Evolutionary conservation across 2,797 vertebrate genomes (phyloP).

Genomic region (Xiphophorus birchmanni): DNA sequence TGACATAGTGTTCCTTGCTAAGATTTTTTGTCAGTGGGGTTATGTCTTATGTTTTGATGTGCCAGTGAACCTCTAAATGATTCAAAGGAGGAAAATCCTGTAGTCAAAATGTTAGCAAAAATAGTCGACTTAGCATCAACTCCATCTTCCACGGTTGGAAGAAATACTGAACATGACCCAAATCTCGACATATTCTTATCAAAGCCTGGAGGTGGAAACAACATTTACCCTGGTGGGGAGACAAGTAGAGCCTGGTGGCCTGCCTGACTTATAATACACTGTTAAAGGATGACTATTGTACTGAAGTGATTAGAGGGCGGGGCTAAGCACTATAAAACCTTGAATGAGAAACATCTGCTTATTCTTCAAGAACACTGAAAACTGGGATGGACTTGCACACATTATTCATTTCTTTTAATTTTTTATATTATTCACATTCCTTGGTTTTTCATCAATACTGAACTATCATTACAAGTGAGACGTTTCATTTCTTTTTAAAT

Average conservation of each 20-base stretch:
- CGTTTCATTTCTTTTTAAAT: not conserved
- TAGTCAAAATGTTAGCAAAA: not conserved
- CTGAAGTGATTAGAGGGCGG: not conserved
- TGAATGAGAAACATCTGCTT: not conserved
- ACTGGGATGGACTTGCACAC: not conserved
- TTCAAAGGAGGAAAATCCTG: not conserved
- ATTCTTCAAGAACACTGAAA: not conserved
- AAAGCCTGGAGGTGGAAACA: not conserved
- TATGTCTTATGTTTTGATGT: not conserved
- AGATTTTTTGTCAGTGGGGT: not conserved
- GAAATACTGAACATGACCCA: not conserved
- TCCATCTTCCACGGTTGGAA: not conserved
- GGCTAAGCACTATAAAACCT: not conserved
- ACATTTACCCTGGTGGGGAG: too few relatives aligned
- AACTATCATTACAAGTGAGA: not conserved
- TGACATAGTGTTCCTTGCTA: not conserved
- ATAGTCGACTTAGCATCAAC: not conserved
- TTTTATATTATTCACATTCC: not conserved
- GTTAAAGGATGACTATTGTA: not conserved
- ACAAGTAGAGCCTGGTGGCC: too few relatives aligned
- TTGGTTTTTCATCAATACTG: not conserved
- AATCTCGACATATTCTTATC: not conserved
- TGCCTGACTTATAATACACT: too few relatives aligned
- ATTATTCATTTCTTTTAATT: not conserved
- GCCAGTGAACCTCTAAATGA: not conserved